phyloP scores from a whole-genome alignment of 1,140 invertebrate genomes.

The Sycophaga agraensis region DNA sequence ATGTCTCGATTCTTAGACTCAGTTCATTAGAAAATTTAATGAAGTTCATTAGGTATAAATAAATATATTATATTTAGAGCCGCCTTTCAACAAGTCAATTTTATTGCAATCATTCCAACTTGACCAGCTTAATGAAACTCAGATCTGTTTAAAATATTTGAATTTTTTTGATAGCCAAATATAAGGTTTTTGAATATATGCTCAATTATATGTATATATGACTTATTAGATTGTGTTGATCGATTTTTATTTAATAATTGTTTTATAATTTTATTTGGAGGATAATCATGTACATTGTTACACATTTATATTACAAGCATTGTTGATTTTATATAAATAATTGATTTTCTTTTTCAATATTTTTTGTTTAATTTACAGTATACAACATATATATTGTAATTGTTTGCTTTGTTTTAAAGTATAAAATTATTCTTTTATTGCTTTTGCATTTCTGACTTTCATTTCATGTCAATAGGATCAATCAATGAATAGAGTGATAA shows the following conservation, averaged over 20 bases:
- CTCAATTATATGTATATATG: no score
- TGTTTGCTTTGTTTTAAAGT: neutral
- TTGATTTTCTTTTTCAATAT: no score
- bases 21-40: constrained; percentile 18
- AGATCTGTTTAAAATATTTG: neutral
- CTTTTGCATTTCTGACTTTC: constrained; percentile 5
- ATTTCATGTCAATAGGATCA: constrained; percentile 6
- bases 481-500: constrained; percentile 12
- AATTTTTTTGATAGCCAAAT: no score
- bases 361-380: no score
- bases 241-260: no score
- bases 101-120: constrained; percentile 22
- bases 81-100: constrained; percentile 24
- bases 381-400: no score
- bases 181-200: neutral
- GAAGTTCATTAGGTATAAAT: constrained; percentile 16
- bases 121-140: constrained; percentile 16
- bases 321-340: no score
- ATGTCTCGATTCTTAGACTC: constrained; percentile 7
- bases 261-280: no score
- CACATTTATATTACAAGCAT: no score
- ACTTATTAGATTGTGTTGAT: no score
- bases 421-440: neutral
- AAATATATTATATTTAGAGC: constrained; percentile 18
- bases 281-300: no score